Percentiles rank a stretch among this genome's conserved stretches.
These are phyloP conservation scores for Leptobrachium ailaonicum DNA, from an alignment of 2,113 vertebrate genomes.

Conservation along the genomic window DNA sequence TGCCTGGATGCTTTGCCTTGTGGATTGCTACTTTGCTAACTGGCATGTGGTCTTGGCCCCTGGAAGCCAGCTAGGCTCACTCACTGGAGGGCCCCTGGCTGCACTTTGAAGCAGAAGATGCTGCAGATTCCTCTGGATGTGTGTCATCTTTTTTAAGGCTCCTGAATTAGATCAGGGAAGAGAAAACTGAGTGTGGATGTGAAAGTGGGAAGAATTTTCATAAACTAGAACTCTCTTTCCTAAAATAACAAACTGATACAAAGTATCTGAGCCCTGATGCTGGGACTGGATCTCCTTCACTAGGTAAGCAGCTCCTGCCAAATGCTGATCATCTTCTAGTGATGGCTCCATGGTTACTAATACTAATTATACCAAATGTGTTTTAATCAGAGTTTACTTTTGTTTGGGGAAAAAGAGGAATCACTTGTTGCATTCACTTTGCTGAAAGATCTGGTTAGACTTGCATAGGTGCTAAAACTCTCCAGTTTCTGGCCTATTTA, in stretches of 20 bases:
- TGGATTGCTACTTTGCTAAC: not conserved
- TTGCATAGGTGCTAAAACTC: not conserved
- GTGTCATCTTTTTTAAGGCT: not conserved
- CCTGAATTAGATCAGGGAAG: not conserved
- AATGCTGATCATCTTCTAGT: not conserved
- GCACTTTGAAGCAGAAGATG: conserved; percentile 14
- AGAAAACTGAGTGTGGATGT: not conserved
- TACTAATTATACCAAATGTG: no score
- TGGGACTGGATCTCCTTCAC: not conserved
- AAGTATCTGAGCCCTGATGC: not conserved
- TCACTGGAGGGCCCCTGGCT: conserved; percentile 10
- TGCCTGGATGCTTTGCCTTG: not conserved
- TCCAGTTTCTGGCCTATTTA: not conserved
- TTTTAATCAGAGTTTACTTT: not conserved
- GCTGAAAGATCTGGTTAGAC: not conserved
- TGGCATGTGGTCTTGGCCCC: conserved; percentile 16
- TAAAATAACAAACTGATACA: not conserved
- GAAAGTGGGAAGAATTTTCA: no score
- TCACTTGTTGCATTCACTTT: conserved; percentile 1
- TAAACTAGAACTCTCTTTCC: no score
- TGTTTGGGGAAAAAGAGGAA: not conserved
- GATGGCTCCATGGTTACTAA: no score
- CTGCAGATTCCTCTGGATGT: conserved; percentile 4
- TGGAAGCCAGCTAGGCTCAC: not conserved
- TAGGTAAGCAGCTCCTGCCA: not conserved